phyloP scores from a whole-genome alignment of 2,888 invertebrate genomes.

The Dryobotodes eremita region DNA sequence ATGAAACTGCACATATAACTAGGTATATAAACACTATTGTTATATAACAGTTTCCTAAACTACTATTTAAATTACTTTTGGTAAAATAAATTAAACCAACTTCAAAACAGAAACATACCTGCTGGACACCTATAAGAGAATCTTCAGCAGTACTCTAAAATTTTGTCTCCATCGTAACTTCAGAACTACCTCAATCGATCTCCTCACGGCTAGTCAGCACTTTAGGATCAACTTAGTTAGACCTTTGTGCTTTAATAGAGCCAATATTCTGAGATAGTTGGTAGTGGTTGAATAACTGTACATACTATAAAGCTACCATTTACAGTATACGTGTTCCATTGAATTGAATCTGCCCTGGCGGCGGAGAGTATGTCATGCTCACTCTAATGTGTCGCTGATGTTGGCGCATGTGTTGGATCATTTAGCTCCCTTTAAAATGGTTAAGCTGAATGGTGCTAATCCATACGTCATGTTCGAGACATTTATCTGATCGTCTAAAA shows the following conservation, averaged over 20 bases:
- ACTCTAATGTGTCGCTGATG: no score
- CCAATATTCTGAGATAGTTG: conserved; percentile 3
- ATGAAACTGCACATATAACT: not conserved
- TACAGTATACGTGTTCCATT: no score
- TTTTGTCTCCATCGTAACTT: conserved; percentile 30
- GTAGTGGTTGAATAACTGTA: not conserved
- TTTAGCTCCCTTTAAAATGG: no score
- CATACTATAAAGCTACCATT: no score
- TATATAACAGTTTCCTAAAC: not conserved
- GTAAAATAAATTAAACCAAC: conserved; percentile 12
- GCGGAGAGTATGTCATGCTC: no score
- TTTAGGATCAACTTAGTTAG: conserved; percentile 36
- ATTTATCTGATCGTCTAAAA: no score
- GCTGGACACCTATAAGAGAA: not conserved
- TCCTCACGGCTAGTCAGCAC: conserved; percentile 29
- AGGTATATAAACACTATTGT: not conserved
- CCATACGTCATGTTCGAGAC: no score
- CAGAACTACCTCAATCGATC: conserved; percentile 18
- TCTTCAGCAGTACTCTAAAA: conserved; percentile 19
- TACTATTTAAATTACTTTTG: not conserved
- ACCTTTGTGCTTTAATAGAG: conserved; percentile 38
- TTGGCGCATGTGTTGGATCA: no score
- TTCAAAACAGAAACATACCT: not conserved
- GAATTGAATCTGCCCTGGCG: no score
- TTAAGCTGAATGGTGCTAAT: no score